phyloP scores from a whole-genome alignment of 1,140 invertebrate genomes.

The Bathynomus jamesi region DNA sequence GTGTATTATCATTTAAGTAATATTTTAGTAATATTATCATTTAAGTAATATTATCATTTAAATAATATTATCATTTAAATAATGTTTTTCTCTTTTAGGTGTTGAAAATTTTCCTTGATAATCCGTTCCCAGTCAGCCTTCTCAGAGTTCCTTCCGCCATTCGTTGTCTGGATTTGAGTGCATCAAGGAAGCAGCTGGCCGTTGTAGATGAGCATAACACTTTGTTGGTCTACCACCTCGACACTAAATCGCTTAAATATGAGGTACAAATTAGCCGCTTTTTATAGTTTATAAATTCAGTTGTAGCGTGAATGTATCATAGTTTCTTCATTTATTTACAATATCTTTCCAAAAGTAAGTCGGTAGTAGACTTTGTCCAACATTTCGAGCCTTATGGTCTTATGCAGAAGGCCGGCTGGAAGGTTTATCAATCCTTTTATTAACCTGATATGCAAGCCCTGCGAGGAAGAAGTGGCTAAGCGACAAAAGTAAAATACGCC shows the following conservation, averaged over 20 bases:
- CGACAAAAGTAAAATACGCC: too few relatives aligned
- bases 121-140: constrained; percentile 75
- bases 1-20: not conserved
- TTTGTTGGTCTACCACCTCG: constrained; percentile 67
- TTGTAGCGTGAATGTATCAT: not conserved
- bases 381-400: too few relatives aligned
- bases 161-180: constrained; percentile 55
- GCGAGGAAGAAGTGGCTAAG: too few relatives aligned
- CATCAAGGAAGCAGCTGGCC: constrained; percentile 56
- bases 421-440: too few relatives aligned
- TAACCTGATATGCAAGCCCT: too few relatives aligned
- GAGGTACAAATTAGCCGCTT: not conserved
- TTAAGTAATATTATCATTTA: not conserved
- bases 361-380: not conserved
- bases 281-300: not conserved
- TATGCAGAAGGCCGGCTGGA: too few relatives aligned
- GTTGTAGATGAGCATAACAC: constrained; percentile 76
- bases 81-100: constrained; percentile 47
- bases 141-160: constrained; percentile 73
- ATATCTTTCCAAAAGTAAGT: not conserved
- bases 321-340: not conserved
- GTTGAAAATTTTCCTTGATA: constrained; percentile 83
- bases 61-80: not conserved
- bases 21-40: not conserved
- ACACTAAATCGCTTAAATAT: constrained; percentile 56